Base-by-base conservation (phyloP, 2,888 invertebrate genomes). In the Eupsilia transversa region DNA sequence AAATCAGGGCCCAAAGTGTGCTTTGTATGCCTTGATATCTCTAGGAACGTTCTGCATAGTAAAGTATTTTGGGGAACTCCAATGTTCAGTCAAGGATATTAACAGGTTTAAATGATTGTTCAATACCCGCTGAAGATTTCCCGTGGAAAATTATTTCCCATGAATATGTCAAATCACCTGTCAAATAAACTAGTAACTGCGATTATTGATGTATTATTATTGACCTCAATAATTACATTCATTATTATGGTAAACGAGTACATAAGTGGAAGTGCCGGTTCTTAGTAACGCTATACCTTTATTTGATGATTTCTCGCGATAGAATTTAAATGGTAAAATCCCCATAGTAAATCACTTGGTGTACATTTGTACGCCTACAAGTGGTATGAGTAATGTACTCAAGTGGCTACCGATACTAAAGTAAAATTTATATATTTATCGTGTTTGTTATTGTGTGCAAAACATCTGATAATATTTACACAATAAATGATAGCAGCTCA, bases 271-370 rank as follows among this genome's bases (percentile, higher is more conserved):
- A 79, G 64, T 41, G 17, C 33, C 38, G 61, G 17, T 87, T 88
- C 87, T 78, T 3, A 57, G 87, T 87, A 87, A 70, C 73, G 77
- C 76, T 33, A 77, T 20, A 70, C 57, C 9, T 49, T 33, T 33
- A 79, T 82, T 80, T 73, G 70, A 80, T 79, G 52, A 56, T 67
- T 81, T 80, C 79, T 74, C 43, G 63, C 23, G 69, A 83, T 81
- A 79, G 35, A 66, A 73, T 71, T 77, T 72, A 43, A 77, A 69
- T 69, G 38, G 41, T 66, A 61, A 75, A 75, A 78, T 70, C 74
- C 75, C 73, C 66, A 27, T 69, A 57, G 41, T 68, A 74, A 77
- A 79, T 77, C 72, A 81, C 61, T 23, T 33, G 49, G 33, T 20
- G 27, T 63, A 80, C 52, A 59, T 49, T 68, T 49, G 41, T 64